These are phyloP conservation scores for Girardinus metallicus DNA, from an alignment of 2,797 vertebrate genomes.

Conservation along the genomic window DNA sequence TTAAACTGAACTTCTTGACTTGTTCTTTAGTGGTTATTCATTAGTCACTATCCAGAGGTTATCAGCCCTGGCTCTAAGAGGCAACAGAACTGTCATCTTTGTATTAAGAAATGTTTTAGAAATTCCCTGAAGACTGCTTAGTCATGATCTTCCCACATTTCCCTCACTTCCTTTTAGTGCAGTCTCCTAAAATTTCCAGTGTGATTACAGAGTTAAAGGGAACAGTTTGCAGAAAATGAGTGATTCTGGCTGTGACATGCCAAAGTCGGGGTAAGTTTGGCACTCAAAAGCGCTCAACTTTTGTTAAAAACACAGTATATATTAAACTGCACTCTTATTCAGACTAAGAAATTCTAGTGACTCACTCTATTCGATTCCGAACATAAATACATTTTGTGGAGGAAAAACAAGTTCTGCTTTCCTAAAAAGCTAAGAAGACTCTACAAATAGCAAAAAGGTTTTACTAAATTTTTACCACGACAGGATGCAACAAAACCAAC, in stretches of 20 bases:
- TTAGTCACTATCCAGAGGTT: not conserved
- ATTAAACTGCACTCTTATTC: not conserved
- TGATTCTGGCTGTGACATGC: not conserved
- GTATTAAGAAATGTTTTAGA: not conserved
- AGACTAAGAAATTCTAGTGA: not conserved
- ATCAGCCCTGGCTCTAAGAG: not conserved
- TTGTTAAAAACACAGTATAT: not conserved
- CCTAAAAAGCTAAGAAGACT: not conserved
- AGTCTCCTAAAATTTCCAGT: not conserved
- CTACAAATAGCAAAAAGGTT: not conserved
- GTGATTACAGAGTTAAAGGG: not conserved
- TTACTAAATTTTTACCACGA: not conserved
- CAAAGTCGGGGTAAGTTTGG: not conserved
- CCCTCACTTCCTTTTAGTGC: not conserved
- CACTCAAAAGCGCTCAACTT: not conserved
- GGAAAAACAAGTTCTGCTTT: not conserved
- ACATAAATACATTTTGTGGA: not conserved
- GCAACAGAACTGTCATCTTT: not conserved
- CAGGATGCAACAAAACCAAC: not conserved
- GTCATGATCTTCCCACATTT: slow-evolving; percentile 19
- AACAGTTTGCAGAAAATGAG: not conserved
- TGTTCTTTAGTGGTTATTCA: not conserved
- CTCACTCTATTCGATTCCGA: not conserved
- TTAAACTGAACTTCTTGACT: not conserved
- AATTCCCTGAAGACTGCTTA: slow-evolving; percentile 16